phyloP scores from a whole-genome alignment of 1,140 invertebrate species.

The Bilobella aurantiaca region DNA sequence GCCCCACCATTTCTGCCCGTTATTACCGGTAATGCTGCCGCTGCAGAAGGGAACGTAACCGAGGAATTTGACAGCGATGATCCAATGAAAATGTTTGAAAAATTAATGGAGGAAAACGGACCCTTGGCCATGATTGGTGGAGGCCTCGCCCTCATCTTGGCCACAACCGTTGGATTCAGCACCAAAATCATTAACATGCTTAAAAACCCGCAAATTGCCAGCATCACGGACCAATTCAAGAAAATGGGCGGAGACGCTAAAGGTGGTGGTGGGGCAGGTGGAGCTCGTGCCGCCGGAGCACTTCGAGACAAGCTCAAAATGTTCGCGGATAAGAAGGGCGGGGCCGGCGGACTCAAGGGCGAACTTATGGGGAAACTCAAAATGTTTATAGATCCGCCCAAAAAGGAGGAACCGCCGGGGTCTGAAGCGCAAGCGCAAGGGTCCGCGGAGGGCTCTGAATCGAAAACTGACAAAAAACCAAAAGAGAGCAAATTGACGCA shows the following conservation, averaged over 20 bases:
- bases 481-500: background rate
- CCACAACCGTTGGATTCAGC: background rate
- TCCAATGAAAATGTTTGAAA: background rate
- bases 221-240: background rate
- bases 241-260: background rate
- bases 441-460: no score
- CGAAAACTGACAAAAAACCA: no score
- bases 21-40: no score
- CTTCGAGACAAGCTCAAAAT: background rate
- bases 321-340: no score
- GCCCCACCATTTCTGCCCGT: no score
- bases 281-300: no score
- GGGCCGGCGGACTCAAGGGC: no score
- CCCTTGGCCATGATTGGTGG: constrained; percentile 1
- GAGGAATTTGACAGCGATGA: background rate
- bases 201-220: background rate
- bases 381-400: background rate
- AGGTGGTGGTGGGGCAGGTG: background rate
- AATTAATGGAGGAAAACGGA: background rate
- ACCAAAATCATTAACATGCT: constrained; percentile 8
- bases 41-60: no score
- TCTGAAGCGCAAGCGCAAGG: no score
- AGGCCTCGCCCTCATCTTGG: background rate
- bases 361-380: no score
- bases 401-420: background rate